Base-by-base conservation (phyloP, 1,140 invertebrate genomes). In the Drosophila obscura region DNA sequence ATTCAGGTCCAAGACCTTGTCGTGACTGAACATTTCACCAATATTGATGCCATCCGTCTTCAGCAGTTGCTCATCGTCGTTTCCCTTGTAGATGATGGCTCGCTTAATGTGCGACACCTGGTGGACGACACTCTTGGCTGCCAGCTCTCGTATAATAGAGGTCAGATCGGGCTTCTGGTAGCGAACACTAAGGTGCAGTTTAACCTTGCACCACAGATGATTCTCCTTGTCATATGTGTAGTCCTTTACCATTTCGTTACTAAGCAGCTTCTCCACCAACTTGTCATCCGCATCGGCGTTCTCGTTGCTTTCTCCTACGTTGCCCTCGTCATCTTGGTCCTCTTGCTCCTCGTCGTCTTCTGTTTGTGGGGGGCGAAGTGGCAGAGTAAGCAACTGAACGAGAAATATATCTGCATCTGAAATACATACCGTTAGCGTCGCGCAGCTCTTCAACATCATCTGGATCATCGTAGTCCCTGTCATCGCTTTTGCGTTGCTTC, bases 41-140 rank as follows among this genome's bases (percentile, higher is more conserved):
- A 99, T 96, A 91, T 99, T 99, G 13, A 99, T 96, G 4, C 98
- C 98, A 89, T 99, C 98, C 1, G 98, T 99, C 92, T 97, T 97
- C 1, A 98, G 92, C 50, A 95, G 94, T 50, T 95, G 92, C 22
- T 94, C 92, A 56, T 94, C 88, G 24, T 91, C 89, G 53, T 92
- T 93, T 77, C 94, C 94, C 94, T 94, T 93, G 73, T 94, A 95
- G 2, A 94, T 95, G 61, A 99, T 97, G 3, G 97, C 97, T 56
- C 96, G 93, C 89, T 95, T 96, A 45, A 99, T 98, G 31, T 95
- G 93, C 7, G 95, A 94, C 1, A 97, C 95, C 92, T 98, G 94
- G 91, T 96, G 95, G 5, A 99, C 94, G 4, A 98, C 93, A 35
- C 96, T 94, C 85, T 94, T 95, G 22, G 91, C 92, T 0, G 96